These are phyloP conservation scores for Epizoanthus ramosus DNA, from an alignment of 92 coral and sea anemone genomes.

Conservation along the genomic window DNA sequence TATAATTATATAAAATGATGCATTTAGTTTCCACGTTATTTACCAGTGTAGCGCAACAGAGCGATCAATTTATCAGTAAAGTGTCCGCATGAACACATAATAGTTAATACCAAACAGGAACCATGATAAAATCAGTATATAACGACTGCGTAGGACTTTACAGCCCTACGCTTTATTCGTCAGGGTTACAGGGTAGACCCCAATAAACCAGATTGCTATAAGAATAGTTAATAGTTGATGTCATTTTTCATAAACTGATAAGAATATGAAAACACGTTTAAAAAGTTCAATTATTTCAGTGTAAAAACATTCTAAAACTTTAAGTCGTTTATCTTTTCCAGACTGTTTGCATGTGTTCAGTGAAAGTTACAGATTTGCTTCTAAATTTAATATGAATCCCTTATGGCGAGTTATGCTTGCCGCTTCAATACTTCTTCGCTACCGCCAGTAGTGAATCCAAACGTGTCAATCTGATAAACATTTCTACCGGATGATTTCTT, in stretches of 20 bases:
- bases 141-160: neutral
- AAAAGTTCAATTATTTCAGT: neutral
- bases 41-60: too few relatives aligned
- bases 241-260: neutral
- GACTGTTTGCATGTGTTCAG: neutral
- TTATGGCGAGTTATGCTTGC: neutral
- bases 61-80: too few relatives aligned
- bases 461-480: constrained; percentile 11
- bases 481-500: neutral
- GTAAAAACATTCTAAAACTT: neutral
- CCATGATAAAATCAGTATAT: neutral
- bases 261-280: neutral
- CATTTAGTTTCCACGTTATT: too few relatives aligned
- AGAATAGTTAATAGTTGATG: constrained; percentile 1
- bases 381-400: neutral
- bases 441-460: too few relatives aligned
- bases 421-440: neutral
- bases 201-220: neutral
- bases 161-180: neutral
- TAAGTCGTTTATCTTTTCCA: neutral
- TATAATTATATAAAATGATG: too few relatives aligned
- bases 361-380: neutral
- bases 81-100: too few relatives aligned
- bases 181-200: neutral
- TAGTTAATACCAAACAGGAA: constrained; percentile 4